Evolutionary conservation across 2,888 invertebrate genomes (phyloP), one percentile per base, ranked within the genome.

Genomic region (Polymixis flavicincta): DNA sequence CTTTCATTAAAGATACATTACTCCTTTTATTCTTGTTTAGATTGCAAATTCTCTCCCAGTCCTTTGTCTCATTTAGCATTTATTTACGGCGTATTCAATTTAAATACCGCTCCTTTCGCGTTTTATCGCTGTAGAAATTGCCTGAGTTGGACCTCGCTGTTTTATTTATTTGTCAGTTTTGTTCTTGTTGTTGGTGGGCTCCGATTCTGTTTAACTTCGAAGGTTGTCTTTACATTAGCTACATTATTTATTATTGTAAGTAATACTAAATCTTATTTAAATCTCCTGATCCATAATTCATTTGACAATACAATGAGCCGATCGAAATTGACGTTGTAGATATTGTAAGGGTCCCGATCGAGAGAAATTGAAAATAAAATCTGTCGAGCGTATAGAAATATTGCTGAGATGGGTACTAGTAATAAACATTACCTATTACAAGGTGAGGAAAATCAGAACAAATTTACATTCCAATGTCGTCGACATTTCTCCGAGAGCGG

Each of bases 41-140:
- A 93, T 93, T 93, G 94, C 92, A 92, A 93, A 94, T 93, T 93
- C 91, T 93, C 93, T 92, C 92, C 88, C 93, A 94, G 93, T 93
- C 93, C 93, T 95, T 95, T 95, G 95, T 96, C 95, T 95, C 95
- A 94, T 95, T 95, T 94, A 94, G 92, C 93, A 94, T 95, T 95
- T 95, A 95, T 95, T 95, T 94, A 95, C 94, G 94, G 93, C 92
- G 93, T 93, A 93, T 95, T 95, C 95, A 94, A 95, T 95, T 95
- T 95, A 95, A 95, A 95, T 94, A 95, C 93, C 91, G 92, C 93
- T 94, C 92, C 92, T 93, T 93, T 92, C 89, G 92, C 92, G 93
- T 94, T 95, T 95, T 95, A 95, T 95, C 94, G 92, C 90, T 88
- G 91, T 87, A 92, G 92, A 90, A 94, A 94, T 93, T 93, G 92